Percentiles rank a stretch among this genome's conserved stretches.
phyloP scores from a whole-genome alignment of 2,888 invertebrate genomes.

The Pristionchus mayeri region DNA sequence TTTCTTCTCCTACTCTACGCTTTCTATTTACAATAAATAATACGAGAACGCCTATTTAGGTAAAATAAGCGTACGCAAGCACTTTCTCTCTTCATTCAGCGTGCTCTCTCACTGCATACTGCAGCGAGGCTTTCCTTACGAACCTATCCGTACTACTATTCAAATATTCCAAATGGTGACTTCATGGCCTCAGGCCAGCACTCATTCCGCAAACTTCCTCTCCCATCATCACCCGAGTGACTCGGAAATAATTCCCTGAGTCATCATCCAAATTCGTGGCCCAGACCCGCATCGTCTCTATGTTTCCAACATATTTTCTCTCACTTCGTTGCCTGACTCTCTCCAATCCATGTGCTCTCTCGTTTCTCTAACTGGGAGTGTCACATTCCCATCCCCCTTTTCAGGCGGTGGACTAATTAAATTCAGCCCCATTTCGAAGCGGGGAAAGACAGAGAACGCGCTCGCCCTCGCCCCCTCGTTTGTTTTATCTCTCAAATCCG shows the following conservation, averaged over 20 bases:
- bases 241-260: not conserved
- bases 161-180: not conserved
- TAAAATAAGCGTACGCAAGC: too few relatives aligned
- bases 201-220: not conserved
- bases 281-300: too few relatives aligned
- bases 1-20: too few relatives aligned
- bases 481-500: not conserved
- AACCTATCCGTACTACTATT: not conserved
- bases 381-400: too few relatives aligned
- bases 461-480: not conserved
- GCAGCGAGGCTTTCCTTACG: too few relatives aligned
- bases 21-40: too few relatives aligned
- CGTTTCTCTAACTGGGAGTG: not conserved
- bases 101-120: not conserved
- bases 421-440: slow-evolving; percentile 34
- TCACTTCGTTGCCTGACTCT: not conserved
- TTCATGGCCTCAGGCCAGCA: not conserved
- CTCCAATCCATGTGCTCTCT: not conserved
- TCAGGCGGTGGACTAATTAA: slow-evolving; percentile 23
- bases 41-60: too few relatives aligned
- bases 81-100: not conserved
- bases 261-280: slow-evolving; percentile 19
- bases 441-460: not conserved
- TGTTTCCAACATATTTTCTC: too few relatives aligned
- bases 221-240: not conserved